Percentiles rank a stretch among this genome's conserved stretches.
These are phyloP conservation scores for Calyptommatus sinebrachiatus DNA, from an alignment of 2,113 vertebrate species.

Conservation along the genomic window DNA sequence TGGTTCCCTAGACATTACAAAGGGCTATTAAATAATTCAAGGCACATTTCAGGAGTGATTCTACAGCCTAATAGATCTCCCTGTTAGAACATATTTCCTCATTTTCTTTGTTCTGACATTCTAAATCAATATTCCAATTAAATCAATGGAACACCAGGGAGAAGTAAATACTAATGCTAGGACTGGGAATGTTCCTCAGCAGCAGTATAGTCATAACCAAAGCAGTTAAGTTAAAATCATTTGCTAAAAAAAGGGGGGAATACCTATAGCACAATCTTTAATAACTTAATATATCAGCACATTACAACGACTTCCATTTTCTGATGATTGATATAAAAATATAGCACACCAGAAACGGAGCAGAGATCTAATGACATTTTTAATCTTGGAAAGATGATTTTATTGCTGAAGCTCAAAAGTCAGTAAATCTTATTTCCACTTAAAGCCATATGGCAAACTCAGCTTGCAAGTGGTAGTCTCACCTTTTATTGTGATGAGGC, in stretches of 20 bases:
- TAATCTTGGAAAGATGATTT: conserved; percentile 32
- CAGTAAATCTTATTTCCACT: conserved; percentile 26
- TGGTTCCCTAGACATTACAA: conserved; percentile 21
- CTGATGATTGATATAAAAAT: conserved; percentile 41
- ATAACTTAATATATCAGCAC: conserved; percentile 28
- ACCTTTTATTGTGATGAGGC: neutral
- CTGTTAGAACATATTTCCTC: conserved; percentile 26
- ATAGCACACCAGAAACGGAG: neutral
- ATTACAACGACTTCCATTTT: conserved; percentile 10
- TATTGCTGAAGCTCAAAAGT: conserved; percentile 25
- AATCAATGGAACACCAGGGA: conserved; percentile 28
- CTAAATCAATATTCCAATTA: conserved; percentile 21
- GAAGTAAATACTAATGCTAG: conserved; percentile 27
- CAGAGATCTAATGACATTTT: conserved; percentile 29
- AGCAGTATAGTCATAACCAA: neutral
- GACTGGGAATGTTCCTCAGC: neutral
- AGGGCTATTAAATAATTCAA: conserved; percentile 10
- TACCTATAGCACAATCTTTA: conserved; percentile 23
- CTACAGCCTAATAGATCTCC: conserved; percentile 24
- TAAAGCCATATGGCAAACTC: conserved; percentile 5
- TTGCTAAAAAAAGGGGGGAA: conserved; percentile 18
- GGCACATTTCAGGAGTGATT: neutral
- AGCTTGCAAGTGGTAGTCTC: conserved; percentile 6
- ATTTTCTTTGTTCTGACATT: conserved; percentile 30
- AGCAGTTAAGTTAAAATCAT: conserved; percentile 22